Evolutionary conservation across 1,140 invertebrate genomes (phyloP).

Genomic region (Hormaphis cornu): DNA sequence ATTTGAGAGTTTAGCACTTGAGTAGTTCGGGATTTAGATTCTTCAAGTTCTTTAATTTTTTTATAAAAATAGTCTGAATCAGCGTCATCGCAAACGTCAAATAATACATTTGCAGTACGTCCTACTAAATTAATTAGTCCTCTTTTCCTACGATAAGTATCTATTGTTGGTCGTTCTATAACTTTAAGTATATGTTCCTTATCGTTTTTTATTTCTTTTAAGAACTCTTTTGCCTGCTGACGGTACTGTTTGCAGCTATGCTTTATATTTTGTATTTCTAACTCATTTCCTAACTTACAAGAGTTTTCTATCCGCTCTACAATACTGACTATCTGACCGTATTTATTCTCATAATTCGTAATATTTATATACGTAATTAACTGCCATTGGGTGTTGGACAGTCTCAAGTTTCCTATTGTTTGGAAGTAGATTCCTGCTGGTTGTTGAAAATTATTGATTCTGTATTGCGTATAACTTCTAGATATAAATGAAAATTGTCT

Average conservation of each 20-base stretch:
- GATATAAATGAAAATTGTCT: too few relatives aligned
- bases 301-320: too few relatives aligned
- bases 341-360: not conserved
- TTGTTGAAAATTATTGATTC: not conserved
- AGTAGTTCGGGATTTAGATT: not conserved
- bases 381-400: not conserved
- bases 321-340: too few relatives aligned
- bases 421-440: not conserved
- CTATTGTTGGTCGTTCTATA: not conserved
- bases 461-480: too few relatives aligned
- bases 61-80: not conserved
- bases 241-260: too few relatives aligned
- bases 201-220: too few relatives aligned
- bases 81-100: not conserved
- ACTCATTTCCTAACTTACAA: too few relatives aligned
- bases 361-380: not conserved
- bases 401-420: not conserved
- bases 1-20: not conserved
- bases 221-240: too few relatives aligned
- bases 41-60: not conserved
- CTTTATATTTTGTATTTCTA: too few relatives aligned
- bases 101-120: not conserved
- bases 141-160: not conserved
- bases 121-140: not conserved
- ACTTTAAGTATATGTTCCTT: not conserved